A percentile compares a stretch with the other conserved stretches of the same genome.
Evolutionary conservation across 2,888 invertebrate species (phyloP).

Genomic region (Bhutanitis thaidina): DNA sequence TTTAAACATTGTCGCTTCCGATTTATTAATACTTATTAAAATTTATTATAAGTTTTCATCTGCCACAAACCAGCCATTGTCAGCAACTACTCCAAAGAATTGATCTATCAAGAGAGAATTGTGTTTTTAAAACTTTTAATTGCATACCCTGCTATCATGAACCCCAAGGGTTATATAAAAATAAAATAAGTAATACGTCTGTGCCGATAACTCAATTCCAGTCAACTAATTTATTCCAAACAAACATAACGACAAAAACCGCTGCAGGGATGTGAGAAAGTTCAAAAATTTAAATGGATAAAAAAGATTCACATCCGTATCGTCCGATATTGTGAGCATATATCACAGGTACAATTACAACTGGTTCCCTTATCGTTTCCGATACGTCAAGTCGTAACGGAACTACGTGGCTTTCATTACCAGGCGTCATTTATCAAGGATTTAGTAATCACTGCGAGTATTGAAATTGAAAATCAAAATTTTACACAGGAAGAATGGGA

Average conservation of each 20-base stretch:
- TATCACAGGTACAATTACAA: conserved; percentile 41
- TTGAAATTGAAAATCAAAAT: conserved; percentile 74
- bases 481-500: conserved; percentile 56
- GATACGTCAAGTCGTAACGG: conserved; percentile 28
- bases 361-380: conserved; percentile 32
- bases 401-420: conserved; percentile 2
- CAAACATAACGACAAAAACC: conserved; percentile 61
- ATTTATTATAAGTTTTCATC: no score
- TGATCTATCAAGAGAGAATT: no score
- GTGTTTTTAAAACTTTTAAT: no score
- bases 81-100: no score
- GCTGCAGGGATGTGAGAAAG: conserved; percentile 48
- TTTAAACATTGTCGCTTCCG: no score
- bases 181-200: conserved; percentile 48
- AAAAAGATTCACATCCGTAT: conserved; percentile 44
- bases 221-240: conserved; percentile 46
- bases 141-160: no score
- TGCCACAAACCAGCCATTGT: no score
- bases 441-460: conserved; percentile 58
- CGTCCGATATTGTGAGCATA: conserved; percentile 40
- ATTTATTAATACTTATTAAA: no score
- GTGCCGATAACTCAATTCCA: conserved; percentile 42
- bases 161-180: no score
- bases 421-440: conserved; percentile 57
- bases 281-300: conserved; percentile 33